A percentile compares a stretch with the other conserved stretches of the same genome.
phyloP scores from a whole-genome alignment of 2,797 vertebrate species.

The Falco concolor region DNA sequence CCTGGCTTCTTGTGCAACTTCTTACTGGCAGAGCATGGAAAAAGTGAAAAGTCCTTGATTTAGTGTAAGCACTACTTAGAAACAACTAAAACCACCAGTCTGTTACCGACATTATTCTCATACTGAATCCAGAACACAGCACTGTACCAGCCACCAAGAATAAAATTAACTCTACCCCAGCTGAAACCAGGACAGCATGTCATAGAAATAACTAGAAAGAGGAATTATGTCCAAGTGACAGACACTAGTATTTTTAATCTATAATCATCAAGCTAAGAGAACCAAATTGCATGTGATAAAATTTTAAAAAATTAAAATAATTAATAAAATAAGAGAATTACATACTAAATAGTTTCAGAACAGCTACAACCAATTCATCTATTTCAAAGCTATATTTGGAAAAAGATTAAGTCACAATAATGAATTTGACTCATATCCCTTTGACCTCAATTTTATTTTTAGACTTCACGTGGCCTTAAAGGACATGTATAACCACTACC shows the following conservation, averaged over 20 bases:
- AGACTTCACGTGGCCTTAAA: neutral
- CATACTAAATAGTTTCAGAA: neutral
- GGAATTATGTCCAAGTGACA: neutral
- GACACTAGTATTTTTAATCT: neutral
- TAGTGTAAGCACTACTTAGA: too few relatives aligned
- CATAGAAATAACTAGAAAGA: neutral
- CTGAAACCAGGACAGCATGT: neutral
- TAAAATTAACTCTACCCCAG: too few relatives aligned
- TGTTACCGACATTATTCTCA: too few relatives aligned
- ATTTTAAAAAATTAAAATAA: neutral
- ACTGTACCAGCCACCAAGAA: too few relatives aligned
- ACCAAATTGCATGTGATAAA: neutral
- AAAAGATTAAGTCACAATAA: conserved; percentile 6
- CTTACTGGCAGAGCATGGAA: too few relatives aligned
- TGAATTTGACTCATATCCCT: neutral
- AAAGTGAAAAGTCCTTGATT: too few relatives aligned
- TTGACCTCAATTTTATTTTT: conserved; percentile 24
- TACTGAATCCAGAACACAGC: too few relatives aligned
- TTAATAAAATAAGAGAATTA: neutral
- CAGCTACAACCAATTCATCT: neutral
- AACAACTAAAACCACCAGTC: too few relatives aligned
- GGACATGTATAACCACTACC: neutral
- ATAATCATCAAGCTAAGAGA: neutral
- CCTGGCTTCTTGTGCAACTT: too few relatives aligned
- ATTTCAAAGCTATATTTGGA: neutral